Percentiles rank a stretch among this genome's conserved stretches.
Evolutionary conservation across 1,140 invertebrate genomes (phyloP).

Genomic region (Chelonus insularis): DNA sequence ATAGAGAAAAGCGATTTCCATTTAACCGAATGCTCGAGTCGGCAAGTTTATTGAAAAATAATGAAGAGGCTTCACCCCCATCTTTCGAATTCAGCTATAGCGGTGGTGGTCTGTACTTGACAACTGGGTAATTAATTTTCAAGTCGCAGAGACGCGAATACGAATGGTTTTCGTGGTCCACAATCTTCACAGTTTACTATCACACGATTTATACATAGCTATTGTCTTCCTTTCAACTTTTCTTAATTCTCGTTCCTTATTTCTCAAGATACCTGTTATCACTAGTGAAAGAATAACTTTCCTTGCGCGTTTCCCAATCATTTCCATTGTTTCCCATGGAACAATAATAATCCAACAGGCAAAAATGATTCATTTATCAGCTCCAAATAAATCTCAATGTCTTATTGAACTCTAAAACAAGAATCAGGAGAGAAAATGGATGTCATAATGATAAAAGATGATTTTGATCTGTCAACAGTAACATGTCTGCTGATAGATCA

Average conservation of each 20-base stretch:
- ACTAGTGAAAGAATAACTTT: no score
- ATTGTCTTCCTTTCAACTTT: conserved; percentile 1
- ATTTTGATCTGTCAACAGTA: conserved; percentile 6
- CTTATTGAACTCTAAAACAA: background rate
- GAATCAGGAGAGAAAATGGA: background rate
- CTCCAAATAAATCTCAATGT: no score
- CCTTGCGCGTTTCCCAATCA: no score
- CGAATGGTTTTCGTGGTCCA: conserved; percentile 21
- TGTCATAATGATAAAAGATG: background rate
- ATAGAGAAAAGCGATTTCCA: conserved; percentile 9
- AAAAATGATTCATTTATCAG: no score
- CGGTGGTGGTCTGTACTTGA: conserved; percentile 27
- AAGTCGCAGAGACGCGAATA: conserved; percentile 30
- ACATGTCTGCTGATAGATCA: conserved; percentile 7
- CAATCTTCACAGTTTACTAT: conserved; percentile 22
- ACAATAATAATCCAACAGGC: no score
- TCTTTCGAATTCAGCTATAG: conserved; percentile 1
- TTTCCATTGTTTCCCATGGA: no score
- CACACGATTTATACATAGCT: background rate
- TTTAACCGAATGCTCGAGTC: conserved; percentile 1
- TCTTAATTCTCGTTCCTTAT: background rate
- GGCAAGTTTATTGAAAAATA: conserved; percentile 28
- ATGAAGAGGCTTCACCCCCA: conserved; percentile 22
- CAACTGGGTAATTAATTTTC: conserved; percentile 37
- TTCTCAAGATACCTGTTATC: no score